Percentiles rank a stretch among this genome's conserved stretches.
These are phyloP conservation scores for Anguilla anguilla DNA, from an alignment of 2,797 vertebrate genomes.

Conservation along the genomic window DNA sequence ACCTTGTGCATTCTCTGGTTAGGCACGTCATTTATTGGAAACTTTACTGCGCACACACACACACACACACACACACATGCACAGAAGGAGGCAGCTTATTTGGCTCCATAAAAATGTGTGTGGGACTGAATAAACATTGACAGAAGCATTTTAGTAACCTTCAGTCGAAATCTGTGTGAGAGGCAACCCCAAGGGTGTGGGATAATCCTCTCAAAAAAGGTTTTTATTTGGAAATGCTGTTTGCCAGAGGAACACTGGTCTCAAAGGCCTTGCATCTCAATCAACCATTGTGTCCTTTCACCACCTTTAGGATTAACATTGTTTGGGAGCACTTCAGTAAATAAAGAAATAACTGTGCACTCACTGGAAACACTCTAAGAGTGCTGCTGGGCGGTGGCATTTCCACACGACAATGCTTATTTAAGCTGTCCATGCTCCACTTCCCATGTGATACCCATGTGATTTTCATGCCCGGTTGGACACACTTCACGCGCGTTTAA, in stretches of 20 bases:
- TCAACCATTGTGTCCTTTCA: not conserved
- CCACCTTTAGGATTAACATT: not conserved
- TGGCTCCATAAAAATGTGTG: not conserved
- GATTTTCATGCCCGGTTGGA: not conserved
- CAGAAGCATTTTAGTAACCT: constrained; percentile 14
- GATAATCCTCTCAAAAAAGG: not conserved
- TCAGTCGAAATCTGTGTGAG: not conserved
- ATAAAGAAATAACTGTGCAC: not conserved
- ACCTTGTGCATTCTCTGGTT: constrained; percentile 9
- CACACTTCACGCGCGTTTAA: not conserved
- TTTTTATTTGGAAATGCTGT: not conserved
- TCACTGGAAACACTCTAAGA: not conserved
- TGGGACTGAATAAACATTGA: constrained; percentile 26
- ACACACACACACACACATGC: not conserved
- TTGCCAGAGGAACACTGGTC: not conserved
- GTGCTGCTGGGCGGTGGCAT: not conserved
- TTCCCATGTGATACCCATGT: constrained; percentile 12
- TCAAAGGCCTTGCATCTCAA: not conserved
- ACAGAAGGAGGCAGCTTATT: not conserved
- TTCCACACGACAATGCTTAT: not conserved
- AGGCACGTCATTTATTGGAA: constrained; percentile 5
- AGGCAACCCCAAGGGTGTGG: not conserved
- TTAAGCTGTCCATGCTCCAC: not conserved
- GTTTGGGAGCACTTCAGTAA: not conserved
- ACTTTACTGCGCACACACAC: not conserved